These are phyloP conservation scores for Drosophila nannoptera DNA, from an alignment of 1,140 invertebrate species.

Conservation along the genomic window DNA sequence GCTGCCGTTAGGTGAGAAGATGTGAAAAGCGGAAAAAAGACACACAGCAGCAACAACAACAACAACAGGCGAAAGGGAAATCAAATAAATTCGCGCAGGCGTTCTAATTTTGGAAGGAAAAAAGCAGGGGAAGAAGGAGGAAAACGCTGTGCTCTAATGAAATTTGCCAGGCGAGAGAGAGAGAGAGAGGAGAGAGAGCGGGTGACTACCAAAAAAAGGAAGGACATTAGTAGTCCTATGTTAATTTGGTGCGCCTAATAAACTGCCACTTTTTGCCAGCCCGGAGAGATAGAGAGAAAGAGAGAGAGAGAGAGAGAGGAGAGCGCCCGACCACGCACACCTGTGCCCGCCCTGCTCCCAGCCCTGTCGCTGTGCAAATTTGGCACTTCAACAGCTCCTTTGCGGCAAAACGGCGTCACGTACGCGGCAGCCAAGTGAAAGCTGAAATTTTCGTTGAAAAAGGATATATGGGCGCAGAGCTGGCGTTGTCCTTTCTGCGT, in stretches of 20 bases:
- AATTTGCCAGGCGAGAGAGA: background rate
- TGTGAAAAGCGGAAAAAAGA: background rate
- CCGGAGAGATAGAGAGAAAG: slow-evolving; percentile 9
- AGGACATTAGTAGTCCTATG: slow-evolving; percentile 69
- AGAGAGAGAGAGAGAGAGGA: background rate
- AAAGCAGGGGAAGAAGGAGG: background rate
- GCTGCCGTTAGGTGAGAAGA: slow-evolving; percentile 10
- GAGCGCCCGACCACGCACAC: slow-evolving; percentile 25
- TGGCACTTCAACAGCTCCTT: slow-evolving; percentile 79
- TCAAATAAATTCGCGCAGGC: slow-evolving; percentile 69
- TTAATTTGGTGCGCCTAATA: slow-evolving; percentile 77
- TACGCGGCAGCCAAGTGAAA: slow-evolving; percentile 70
- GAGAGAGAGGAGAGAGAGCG: too few species aligned
- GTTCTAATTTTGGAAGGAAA: slow-evolving; percentile 54
- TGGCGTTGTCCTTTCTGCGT: slow-evolving; percentile 65
- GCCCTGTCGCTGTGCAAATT: slow-evolving; percentile 65
- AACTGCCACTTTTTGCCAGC: slow-evolving; percentile 71
- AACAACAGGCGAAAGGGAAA: slow-evolving; percentile 26
- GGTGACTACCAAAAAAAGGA: background rate
- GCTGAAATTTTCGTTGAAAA: slow-evolving; percentile 74
- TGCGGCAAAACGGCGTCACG: slow-evolving; percentile 67
- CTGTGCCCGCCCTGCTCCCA: background rate
- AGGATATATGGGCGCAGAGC: slow-evolving; percentile 73
- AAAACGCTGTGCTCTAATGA: background rate
- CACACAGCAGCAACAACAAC: background rate